A percentile compares a stretch with the other conserved stretches of the same genome.
Evolutionary conservation across 2,888 invertebrate species (phyloP).

Genomic region (Siphonodentalium dalli): DNA sequence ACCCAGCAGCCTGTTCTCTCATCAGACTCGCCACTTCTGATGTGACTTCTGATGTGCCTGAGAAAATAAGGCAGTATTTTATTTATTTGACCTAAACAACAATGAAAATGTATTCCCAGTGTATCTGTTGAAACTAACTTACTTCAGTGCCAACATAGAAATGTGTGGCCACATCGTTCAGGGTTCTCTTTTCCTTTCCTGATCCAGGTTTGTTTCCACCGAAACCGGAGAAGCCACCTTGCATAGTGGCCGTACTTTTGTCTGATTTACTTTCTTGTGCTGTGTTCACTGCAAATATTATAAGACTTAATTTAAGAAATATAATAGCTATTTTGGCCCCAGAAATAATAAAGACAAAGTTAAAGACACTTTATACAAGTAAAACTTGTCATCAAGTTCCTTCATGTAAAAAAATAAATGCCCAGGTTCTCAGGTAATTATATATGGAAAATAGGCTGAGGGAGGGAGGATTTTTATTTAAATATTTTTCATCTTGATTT

Average conservation of each 20-base stretch:
- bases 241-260: constrained; percentile 38
- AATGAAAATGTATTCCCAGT: too few species aligned
- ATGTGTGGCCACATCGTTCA: constrained; percentile 59
- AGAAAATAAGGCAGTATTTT: neutral
- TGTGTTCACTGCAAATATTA: constrained; percentile 40
- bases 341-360: neutral
- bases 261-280: constrained; percentile 39
- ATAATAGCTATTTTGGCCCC: neutral
- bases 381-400: too few species aligned
- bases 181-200: constrained; percentile 57
- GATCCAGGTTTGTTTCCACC: constrained; percentile 50
- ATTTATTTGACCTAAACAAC: neutral
- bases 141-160: constrained; percentile 65
- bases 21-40: too few species aligned
- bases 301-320: neutral
- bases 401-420: too few species aligned
- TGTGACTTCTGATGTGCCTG: too few species aligned
- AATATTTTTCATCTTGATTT: too few species aligned
- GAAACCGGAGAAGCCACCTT: constrained; percentile 46
- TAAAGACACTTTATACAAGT: neutral
- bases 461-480: too few species aligned
- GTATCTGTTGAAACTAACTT: constrained; percentile 4
- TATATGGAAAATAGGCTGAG: too few species aligned
- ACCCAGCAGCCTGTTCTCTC: too few species aligned
- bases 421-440: too few species aligned